These are phyloP conservation scores for Zaprionus bogoriensis DNA, from an alignment of 2,888 invertebrate species.

Conservation along the genomic window DNA sequence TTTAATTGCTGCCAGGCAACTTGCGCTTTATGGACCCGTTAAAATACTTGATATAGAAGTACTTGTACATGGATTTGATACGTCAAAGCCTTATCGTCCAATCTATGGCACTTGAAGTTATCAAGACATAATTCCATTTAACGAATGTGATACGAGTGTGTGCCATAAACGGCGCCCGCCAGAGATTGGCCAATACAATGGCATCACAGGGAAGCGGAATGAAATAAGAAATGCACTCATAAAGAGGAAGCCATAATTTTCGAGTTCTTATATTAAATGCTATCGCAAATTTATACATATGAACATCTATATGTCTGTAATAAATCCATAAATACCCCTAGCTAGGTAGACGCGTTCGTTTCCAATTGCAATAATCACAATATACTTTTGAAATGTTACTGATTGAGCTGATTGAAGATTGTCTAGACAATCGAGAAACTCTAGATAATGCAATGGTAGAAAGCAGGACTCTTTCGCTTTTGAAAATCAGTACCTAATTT, in stretches of 20 bases:
- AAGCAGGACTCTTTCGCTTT: too few relatives aligned
- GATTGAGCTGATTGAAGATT: neutral
- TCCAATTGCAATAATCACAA: neutral
- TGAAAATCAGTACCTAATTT: too few relatives aligned
- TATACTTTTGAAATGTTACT: neutral
- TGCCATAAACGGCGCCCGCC: conserved; percentile 20
- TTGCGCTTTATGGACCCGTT: conserved; percentile 30
- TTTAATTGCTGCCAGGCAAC: conserved; percentile 27
- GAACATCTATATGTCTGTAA: too few relatives aligned
- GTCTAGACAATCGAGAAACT: too few relatives aligned
- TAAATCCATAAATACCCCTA: conserved; percentile 27
- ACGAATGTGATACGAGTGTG: conserved; percentile 27
- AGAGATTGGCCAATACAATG: conserved; percentile 2
- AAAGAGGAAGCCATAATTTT: conserved; percentile 26
- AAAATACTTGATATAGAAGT: conserved; percentile 22
- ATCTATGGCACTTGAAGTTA: conserved; percentile 53
- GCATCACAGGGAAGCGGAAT: neutral
- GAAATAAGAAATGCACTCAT: conserved; percentile 3
- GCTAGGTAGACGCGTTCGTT: neutral
- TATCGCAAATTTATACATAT: conserved; percentile 4
- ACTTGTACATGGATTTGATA: conserved; percentile 1
- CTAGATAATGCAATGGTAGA: too few relatives aligned
- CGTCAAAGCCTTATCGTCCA: conserved; percentile 43
- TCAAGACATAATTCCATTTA: conserved; percentile 53
- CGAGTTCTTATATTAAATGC: conserved; percentile 1